Percentiles rank a stretch among this genome's conserved stretches.
Evolutionary conservation across 30 jellyfish, hydroid and myxozoan genomes (phyloP).

Genomic region (Aurelia aurita complex sp. Pacific): DNA sequence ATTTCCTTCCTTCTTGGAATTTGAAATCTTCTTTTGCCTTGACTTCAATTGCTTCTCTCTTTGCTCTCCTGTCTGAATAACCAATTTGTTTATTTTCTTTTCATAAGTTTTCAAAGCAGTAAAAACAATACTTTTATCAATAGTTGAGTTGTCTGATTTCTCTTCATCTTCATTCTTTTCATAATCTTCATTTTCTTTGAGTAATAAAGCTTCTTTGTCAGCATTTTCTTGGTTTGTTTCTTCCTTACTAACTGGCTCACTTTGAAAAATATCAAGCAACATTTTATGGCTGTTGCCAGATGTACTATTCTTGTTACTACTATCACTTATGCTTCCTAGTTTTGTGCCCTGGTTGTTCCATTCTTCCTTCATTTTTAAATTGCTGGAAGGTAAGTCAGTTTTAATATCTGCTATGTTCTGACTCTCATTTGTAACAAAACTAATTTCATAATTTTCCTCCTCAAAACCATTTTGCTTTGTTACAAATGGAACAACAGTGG

Average conservation of each 20-base stretch:
- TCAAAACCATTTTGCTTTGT: no score
- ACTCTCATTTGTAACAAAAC: no score
- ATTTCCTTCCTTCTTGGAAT: neutral
- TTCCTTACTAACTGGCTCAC: slow-evolving; percentile 10
- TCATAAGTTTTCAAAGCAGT: slow-evolving; percentile 10
- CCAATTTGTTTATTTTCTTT: slow-evolving; percentile 32
- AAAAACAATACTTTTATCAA: neutral
- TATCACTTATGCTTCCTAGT: no score
- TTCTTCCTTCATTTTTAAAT: no score
- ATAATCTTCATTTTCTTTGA: neutral
- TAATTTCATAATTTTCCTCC: no score
- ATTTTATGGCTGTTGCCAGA: neutral
- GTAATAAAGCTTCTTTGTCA: neutral
- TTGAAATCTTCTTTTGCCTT: neutral
- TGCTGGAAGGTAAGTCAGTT: no score
- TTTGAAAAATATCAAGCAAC: slow-evolving; percentile 14
- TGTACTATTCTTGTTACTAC: no score
- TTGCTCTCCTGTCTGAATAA: slow-evolving; percentile 39
- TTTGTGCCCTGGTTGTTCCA: no score
- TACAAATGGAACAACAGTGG: no score
- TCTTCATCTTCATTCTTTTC: neutral
- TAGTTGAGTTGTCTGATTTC: neutral
- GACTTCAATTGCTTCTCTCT: slow-evolving; percentile 34
- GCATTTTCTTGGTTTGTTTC: neutral
- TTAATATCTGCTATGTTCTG: no score